These are phyloP conservation scores for Pipistrellus pipistrellus DNA, from an alignment of 2,797 vertebrate species.

Conservation along the genomic window DNA sequence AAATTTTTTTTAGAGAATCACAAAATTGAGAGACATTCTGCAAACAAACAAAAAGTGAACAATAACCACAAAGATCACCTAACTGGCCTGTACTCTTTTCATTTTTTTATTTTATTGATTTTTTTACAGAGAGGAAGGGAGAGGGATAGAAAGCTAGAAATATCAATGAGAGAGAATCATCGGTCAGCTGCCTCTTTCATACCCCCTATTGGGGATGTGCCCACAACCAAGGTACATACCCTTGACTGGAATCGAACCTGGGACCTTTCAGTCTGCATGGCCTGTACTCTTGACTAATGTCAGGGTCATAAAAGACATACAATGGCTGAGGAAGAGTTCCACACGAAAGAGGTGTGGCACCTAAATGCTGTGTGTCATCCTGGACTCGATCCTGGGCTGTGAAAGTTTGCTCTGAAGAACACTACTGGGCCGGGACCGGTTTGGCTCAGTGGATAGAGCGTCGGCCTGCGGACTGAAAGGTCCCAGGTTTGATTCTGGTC, in stretches of 20 bases:
- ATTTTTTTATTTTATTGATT: too few species aligned
- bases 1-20: not conserved
- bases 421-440: not conserved
- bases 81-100: not conserved
- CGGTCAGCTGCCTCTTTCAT: too few species aligned
- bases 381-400: not conserved
- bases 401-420: not conserved
- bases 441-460: too few species aligned
- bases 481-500: too few species aligned
- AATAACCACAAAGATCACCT: not conserved
- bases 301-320: not conserved
- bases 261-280: too few species aligned
- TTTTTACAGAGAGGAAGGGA: too few species aligned
- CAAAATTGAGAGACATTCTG: not conserved
- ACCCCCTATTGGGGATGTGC: too few species aligned
- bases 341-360: accelerated
- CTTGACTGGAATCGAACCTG: too few species aligned
- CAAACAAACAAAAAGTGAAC: not conserved
- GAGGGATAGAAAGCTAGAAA: too few species aligned
- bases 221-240: too few species aligned
- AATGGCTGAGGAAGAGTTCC: not conserved
- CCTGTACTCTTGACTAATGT: not conserved
- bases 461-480: too few species aligned
- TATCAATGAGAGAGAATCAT: too few species aligned
- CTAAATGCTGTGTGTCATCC: not conserved